These are phyloP conservation scores for Sinonovacula constricta DNA, from an alignment of 1,140 invertebrate genomes.

Conservation along the genomic window DNA sequence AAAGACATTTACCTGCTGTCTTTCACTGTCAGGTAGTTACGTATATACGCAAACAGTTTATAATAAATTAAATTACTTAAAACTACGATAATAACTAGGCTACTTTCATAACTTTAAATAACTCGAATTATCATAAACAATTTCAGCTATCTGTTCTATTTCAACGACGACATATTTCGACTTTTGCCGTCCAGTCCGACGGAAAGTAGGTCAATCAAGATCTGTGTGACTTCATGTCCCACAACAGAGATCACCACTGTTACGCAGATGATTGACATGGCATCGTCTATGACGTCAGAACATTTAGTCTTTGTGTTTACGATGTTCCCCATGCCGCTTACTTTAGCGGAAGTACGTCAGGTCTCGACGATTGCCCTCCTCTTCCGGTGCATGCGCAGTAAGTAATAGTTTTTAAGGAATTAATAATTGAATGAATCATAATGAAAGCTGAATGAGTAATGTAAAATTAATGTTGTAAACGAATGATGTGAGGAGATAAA, in stretches of 20 bases:
- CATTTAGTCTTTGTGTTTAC: constrained; percentile 13
- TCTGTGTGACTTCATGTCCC: constrained; percentile 43
- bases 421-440: too few relatives aligned
- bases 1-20: too few relatives aligned
- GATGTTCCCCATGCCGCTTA: constrained; percentile 14
- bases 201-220: constrained; percentile 11
- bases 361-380: constrained; percentile 5
- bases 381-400: constrained; percentile 39
- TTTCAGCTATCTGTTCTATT: constrained; percentile 44
- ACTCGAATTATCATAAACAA: too few relatives aligned
- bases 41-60: too few relatives aligned
- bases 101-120: too few relatives aligned
- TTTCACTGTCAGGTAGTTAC: too few relatives aligned
- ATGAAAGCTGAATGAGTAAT: too few relatives aligned
- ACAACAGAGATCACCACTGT: constrained; percentile 14
- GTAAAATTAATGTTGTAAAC: too few relatives aligned
- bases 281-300: background rate
- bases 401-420: too few relatives aligned
- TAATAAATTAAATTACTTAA: too few relatives aligned
- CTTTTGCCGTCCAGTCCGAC: background rate
- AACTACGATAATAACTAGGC: too few relatives aligned
- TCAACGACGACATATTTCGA: constrained; percentile 33
- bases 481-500: too few relatives aligned
- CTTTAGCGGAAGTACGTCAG: constrained; percentile 6
- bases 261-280: constrained; percentile 9